These are phyloP conservation scores for Nemopilema nomurai DNA, from an alignment of 30 jellyfish, hydroid and myxozoan species.

Conservation along the genomic window DNA sequence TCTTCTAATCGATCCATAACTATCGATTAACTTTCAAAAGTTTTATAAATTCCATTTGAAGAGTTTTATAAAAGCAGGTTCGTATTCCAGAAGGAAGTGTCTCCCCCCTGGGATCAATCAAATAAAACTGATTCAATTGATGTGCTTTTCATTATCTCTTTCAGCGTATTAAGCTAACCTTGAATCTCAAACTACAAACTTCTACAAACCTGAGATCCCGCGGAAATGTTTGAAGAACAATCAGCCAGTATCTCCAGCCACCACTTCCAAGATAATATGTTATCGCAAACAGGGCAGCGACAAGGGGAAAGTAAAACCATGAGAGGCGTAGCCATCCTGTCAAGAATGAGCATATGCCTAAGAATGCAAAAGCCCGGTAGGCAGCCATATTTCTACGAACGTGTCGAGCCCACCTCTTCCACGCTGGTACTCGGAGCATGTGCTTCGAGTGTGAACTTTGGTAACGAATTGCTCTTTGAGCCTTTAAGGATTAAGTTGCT, in stretches of 20 bases:
- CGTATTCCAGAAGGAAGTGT: too few species aligned
- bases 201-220: conserved; percentile 65
- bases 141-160: not conserved
- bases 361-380: conserved; percentile 39
- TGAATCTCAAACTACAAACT: not conserved
- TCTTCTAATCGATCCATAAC: too few species aligned
- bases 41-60: too few species aligned
- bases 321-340: conserved; percentile 52
- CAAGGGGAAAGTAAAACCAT: conserved; percentile 41
- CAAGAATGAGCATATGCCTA: conserved; percentile 46
- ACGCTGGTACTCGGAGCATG: conserved; percentile 20
- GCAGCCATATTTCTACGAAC: conserved; percentile 45
- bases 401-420: conserved; percentile 26
- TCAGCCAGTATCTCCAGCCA: conserved; percentile 63
- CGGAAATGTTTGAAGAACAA: conserved; percentile 38
- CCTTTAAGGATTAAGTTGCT: not conserved
- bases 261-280: conserved; percentile 62
- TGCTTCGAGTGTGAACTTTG: conserved; percentile 2
- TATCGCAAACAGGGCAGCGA: conserved; percentile 24
- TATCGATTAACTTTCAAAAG: too few species aligned
- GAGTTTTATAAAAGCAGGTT: too few species aligned
- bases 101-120: too few species aligned
- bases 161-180: too few species aligned
- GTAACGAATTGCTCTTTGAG: conserved; percentile 9
- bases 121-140: not conserved